A percentile compares a stretch with the other conserved stretches of the same genome.
These are phyloP conservation scores for Ammodytes dubius DNA, from an alignment of 2,113 vertebrate genomes.

Conservation along the genomic window DNA sequence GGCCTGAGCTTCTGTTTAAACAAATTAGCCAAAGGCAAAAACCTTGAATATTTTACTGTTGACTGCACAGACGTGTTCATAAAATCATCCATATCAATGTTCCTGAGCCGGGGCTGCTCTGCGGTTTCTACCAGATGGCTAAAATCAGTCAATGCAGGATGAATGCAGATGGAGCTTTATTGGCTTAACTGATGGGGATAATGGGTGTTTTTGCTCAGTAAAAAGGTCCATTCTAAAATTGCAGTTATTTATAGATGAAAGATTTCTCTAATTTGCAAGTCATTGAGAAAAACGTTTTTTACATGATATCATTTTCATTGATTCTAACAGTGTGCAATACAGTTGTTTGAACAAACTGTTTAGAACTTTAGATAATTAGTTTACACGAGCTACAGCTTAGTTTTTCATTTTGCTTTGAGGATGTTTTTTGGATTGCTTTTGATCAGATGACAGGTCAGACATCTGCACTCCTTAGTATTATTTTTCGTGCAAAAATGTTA, in stretches of 20 bases:
- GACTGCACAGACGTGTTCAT: slow-evolving; percentile 64
- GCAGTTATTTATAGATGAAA: slow-evolving; percentile 12
- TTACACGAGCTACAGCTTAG: not conserved
- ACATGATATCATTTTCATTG: not conserved
- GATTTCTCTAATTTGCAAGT: slow-evolving; percentile 12
- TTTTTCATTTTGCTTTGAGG: not conserved
- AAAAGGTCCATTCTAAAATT: slow-evolving; percentile 28
- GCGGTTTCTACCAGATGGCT: slow-evolving; percentile 72
- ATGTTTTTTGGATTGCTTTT: too few species aligned
- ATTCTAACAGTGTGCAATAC: not conserved
- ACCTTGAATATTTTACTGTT: slow-evolving; percentile 67
- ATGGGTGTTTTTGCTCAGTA: slow-evolving; percentile 30
- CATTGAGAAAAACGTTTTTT: slow-evolving; percentile 25
- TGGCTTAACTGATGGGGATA: slow-evolving; percentile 48
- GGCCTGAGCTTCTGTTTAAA: slow-evolving; percentile 72
- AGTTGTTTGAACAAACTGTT: slow-evolving; percentile 15
- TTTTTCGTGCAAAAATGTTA: not conserved
- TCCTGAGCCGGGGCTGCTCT: slow-evolving; percentile 34
- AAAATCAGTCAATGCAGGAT: slow-evolving; percentile 44
- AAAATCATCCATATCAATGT: slow-evolving; percentile 76
- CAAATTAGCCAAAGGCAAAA: slow-evolving; percentile 73
- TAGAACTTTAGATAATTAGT: not conserved
- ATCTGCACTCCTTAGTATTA: not conserved
- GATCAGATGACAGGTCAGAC: not conserved
- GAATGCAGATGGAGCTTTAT: slow-evolving; percentile 39